Conservation (phyloP, 2,113 vertebrate genomes). For the Xenotilapia longispinis region DNA sequence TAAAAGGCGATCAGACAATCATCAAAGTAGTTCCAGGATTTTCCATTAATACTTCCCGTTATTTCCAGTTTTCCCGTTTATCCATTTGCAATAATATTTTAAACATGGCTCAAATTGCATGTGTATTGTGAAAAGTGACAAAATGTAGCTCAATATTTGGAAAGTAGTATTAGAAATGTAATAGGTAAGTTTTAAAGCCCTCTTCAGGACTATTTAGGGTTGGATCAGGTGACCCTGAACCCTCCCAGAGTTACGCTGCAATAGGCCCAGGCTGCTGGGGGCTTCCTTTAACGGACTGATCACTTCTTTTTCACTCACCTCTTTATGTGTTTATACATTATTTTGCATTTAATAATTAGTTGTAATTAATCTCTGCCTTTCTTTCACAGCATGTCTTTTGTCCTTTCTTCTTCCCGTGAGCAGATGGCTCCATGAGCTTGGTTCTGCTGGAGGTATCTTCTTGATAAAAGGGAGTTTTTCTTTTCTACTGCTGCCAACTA, state of each 20-base stretch:
- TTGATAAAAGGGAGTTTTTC: not conserved
- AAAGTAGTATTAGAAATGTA: not conserved
- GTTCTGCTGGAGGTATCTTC: not conserved
- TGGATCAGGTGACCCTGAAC: not conserved
- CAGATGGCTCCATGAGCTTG: not conserved
- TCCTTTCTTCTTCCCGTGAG: not conserved
- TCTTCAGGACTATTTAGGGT: not conserved
- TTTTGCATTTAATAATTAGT: not conserved
- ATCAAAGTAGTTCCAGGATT: not conserved
- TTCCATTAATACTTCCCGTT: not conserved
- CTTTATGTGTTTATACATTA: not conserved
- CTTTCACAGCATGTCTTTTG: not conserved
- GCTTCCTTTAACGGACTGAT: not conserved
- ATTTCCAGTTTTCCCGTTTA: not conserved
- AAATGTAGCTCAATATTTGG: not conserved
- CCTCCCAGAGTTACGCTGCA: not conserved
- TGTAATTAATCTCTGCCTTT: not conserved
- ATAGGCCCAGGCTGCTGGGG: not conserved
- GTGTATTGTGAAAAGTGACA: not conserved
- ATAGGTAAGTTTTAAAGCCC: not conserved
- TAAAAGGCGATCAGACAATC: not conserved
- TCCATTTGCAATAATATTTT: not conserved
- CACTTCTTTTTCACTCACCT: not conserved
- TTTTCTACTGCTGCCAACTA: not conserved
- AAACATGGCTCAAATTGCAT: not conserved